These are phyloP conservation scores for Phalangium opilio DNA, from an alignment of 2,888 invertebrate genomes.

Conservation along the genomic window DNA sequence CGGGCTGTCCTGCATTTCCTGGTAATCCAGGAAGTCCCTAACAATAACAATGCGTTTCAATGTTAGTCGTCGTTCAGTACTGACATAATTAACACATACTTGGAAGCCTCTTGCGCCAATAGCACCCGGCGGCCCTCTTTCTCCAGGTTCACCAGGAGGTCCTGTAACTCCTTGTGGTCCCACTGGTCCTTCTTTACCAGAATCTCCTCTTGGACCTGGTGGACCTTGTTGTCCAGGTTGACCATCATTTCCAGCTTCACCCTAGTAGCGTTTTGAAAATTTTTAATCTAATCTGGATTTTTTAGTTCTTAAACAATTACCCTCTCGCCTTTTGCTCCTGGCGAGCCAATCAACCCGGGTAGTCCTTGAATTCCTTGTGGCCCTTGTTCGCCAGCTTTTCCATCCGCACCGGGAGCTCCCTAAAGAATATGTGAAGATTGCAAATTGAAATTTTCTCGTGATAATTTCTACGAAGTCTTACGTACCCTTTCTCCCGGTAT, in stretches of 20 bases:
- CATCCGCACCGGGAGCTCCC: conserved; percentile 60
- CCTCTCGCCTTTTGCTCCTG: conserved; percentile 59
- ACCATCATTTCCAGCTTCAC: conserved; percentile 50
- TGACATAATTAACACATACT: conserved; percentile 36
- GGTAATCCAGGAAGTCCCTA: conserved; percentile 57
- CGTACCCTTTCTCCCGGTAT: conserved; percentile 27
- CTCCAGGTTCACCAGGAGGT: conserved; percentile 45
- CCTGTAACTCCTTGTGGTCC: conserved; percentile 39
- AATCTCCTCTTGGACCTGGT: conserved; percentile 57
- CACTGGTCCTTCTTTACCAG: conserved; percentile 44
- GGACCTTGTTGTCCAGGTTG: conserved; percentile 16
- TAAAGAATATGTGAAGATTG: conserved; percentile 16
- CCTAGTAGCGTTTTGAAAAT: too few relatives aligned
- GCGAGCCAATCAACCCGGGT: conserved; percentile 56
- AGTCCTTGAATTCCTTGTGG: conserved; percentile 58
- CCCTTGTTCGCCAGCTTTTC: conserved; percentile 68
- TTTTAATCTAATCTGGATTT: too few relatives aligned
- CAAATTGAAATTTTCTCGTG: neutral
- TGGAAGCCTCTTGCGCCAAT: conserved; percentile 65
- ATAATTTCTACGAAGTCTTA: neutral
- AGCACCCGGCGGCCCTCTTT: conserved; percentile 57
- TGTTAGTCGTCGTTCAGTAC: too few relatives aligned
- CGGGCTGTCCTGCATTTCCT: conserved; percentile 53
- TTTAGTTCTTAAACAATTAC: conserved; percentile 29
- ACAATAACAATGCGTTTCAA: neutral